A percentile compares a stretch with the other conserved stretches of the same genome.
Evolutionary conservation across 2,888 invertebrate genomes (phyloP).

Genomic region (Drosophila kanekoi): DNA sequence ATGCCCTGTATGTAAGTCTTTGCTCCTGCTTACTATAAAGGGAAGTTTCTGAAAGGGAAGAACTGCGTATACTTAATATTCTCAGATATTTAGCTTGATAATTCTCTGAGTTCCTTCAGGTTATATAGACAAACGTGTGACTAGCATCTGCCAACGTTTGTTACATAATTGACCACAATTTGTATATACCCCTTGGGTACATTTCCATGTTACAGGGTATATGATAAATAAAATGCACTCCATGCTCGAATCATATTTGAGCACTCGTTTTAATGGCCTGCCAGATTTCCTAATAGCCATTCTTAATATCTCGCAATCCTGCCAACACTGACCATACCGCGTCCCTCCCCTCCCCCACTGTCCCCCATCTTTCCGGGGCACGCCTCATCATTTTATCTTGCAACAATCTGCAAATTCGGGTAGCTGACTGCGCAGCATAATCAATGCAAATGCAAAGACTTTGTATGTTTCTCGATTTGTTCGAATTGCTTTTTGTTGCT

Average conservation of each 20-base stretch:
- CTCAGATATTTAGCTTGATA: no score
- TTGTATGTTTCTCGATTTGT: constrained; percentile 20
- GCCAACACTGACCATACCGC: not conserved
- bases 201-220: constrained; percentile 21
- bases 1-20: constrained; percentile 15
- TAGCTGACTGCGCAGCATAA: constrained; percentile 40
- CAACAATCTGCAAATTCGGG: constrained; percentile 35
- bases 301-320: constrained; percentile 59
- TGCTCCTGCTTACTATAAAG: not conserved
- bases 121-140: no score
- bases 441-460: constrained; percentile 45
- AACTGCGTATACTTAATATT: constrained; percentile 1
- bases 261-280: constrained; percentile 67
- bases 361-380: constrained; percentile 10
- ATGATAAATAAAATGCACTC: constrained; percentile 25
- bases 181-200: not conserved
- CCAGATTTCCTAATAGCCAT: constrained; percentile 74
- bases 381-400: constrained; percentile 47
- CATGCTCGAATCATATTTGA: constrained; percentile 56
- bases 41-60: no score
- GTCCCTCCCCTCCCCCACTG: not conserved
- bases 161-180: not conserved
- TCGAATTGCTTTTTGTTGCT: not conserved
- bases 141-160: no score
- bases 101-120: no score